Base-by-base conservation (phyloP, 2,888 invertebrate genomes). In the Argyresthia goedartella region DNA sequence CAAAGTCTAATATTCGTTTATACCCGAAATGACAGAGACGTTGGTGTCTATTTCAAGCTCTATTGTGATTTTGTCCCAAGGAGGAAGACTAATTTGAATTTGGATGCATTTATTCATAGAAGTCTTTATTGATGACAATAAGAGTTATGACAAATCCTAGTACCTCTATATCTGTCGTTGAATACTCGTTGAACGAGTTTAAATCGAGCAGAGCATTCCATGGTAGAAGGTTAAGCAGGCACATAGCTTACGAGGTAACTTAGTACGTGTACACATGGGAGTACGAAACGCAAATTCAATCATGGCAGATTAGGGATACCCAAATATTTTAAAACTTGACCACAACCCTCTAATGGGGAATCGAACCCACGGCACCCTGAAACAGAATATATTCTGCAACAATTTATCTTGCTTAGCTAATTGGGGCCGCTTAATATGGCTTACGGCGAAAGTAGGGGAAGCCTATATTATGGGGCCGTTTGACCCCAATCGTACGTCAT, bases 401-500 rank as follows among this genome's bases (percentile, higher is more conserved):
- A 69, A 54, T 82, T 81, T 79, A 82, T 80, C 78, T 81, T 77
- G 76, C 69, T 76, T 68, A 70, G 73, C 81, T 86, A 86, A 85
- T 86, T 86, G 85, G 84, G 85, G 85, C 81, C 82, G 80, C 77
- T 79, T 85, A 80, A 81, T 85, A 82, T 80, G 81, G 85, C 85
- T 84, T 82, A 82, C 77, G 46, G 25, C 15, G 8, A 11, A 25
- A 39, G 14, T 46, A 46, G 39, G 51, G 46, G 46, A 44, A 6
- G 42, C 9, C 36, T 10, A 13, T n/a, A 39, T 49, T 39, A 41
- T 11, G 41, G n/a, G 16, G 36, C 14, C 36, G 15, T 39, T 48
- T 16, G 25, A 11, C 39, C 10, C 10, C 9, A 39, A 39, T 39
- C 10, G n/a, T 39, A 11, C 9, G n/a, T 39, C 39, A 39, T 39